Evolutionary conservation across 2,888 invertebrate species (phyloP).

Genomic region (Anorthoa munda): DNA sequence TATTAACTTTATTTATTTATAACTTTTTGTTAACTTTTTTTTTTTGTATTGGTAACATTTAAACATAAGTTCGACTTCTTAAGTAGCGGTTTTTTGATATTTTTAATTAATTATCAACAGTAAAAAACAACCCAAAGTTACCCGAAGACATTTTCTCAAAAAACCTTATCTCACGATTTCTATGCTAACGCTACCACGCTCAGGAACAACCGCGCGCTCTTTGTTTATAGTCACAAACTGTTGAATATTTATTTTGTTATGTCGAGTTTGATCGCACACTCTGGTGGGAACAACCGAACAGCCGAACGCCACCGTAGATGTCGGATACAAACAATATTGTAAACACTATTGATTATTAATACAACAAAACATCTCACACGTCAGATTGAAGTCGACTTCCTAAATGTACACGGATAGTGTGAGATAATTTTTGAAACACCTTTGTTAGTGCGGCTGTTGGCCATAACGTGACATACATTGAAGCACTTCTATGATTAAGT

Average conservation of each 20-base stretch:
- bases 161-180: conserved; percentile 14
- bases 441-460: conserved; percentile 15
- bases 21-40: too few relatives aligned
- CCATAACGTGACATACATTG: conserved; percentile 24
- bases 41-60: too few relatives aligned
- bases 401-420: conserved; percentile 57
- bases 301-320: conserved; percentile 53
- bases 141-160: background rate
- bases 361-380: conserved; percentile 66
- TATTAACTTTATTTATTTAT: too few relatives aligned
- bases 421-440: conserved; percentile 43
- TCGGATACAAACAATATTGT: conserved; percentile 75
- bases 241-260: conserved; percentile 90
- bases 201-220: conserved; percentile 82
- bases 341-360: conserved; percentile 74
- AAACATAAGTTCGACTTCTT: too few relatives aligned
- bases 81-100: too few relatives aligned
- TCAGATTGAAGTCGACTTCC: conserved; percentile 56
- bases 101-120: too few relatives aligned
- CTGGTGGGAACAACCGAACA: conserved; percentile 82
- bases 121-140: conserved; percentile 4
- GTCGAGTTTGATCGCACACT: conserved; percentile 86
- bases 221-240: conserved; percentile 87
- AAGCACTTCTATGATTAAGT: too few relatives aligned
- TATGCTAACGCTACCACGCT: conserved; percentile 71